phyloP scores from a whole-genome alignment of 2,888 invertebrate species.

The Folsomia manolachei region DNA sequence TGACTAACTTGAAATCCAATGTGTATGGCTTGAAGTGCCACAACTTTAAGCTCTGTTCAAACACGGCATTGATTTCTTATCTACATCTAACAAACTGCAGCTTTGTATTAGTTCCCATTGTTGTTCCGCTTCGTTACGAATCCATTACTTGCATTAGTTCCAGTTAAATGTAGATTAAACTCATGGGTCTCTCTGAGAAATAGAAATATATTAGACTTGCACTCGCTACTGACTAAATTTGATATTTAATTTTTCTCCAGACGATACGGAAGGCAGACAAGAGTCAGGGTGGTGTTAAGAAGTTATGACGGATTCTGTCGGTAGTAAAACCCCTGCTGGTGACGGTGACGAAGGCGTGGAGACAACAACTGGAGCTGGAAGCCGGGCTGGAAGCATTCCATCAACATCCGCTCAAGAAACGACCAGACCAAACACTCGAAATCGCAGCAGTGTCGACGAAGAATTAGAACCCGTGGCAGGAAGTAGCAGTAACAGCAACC shows the following conservation, averaged over 20 bases:
- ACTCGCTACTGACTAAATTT: background rate
- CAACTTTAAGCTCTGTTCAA: too few species aligned
- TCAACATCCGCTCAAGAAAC: background rate
- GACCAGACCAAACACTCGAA: background rate
- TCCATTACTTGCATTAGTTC: too few species aligned
- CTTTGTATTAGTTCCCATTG: too few species aligned
- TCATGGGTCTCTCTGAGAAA: too few species aligned
- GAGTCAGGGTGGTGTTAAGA: background rate
- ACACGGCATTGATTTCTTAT: too few species aligned
- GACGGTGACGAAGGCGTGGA: conserved; percentile 5
- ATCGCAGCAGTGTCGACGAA: conserved; percentile 2
- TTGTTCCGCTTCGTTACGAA: too few species aligned
- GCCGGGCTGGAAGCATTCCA: background rate
- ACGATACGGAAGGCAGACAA: background rate
- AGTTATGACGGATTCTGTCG: conserved; percentile 10
- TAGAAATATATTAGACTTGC: background rate
- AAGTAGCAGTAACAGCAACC: background rate
- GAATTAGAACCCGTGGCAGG: background rate
- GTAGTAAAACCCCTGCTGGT: background rate
- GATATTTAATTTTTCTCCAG: background rate
- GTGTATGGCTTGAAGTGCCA: too few species aligned
- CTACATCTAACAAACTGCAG: too few species aligned
- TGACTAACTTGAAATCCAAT: too few species aligned
- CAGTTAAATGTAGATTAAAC: too few species aligned
- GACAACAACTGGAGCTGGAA: background rate